Evolutionary conservation across 2,797 vertebrate genomes (phyloP), one percentile per base, ranked within the genome.

Genomic region (Cheirogaleus major): DNA sequence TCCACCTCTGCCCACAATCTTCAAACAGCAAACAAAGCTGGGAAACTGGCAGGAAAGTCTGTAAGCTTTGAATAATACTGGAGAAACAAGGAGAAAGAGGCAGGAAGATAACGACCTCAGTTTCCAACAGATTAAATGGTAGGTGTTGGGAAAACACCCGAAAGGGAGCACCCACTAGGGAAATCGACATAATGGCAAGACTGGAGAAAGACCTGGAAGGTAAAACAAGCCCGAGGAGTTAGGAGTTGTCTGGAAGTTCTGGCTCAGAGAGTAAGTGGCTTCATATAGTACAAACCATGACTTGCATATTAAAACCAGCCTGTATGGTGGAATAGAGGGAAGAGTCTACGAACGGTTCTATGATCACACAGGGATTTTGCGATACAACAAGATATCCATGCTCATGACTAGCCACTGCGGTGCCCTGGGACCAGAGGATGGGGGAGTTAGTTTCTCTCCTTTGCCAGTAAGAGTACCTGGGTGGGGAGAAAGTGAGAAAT

Each of bases 191-290:
- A 3, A 15, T 3, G 35, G 20, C 0, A 22, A 15, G 55, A 2
- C 0, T 2, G 7, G 41, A 65, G 38, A 7, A 2, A 4, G 48
- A 0, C 7, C 0, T 30, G 0, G 7, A 5, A 30, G 18, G 20
- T 27, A 9, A 35, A 20, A 22, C 38, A 9, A 9, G n/a, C 14
- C 0, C 0, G 0, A 1, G 0, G 27, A 30, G 48, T 0, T 0
- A 41, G 43, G 38, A 43, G 79, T 4, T 22, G 0, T 32, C 27
- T 1, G 23, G 14, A 32, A 65, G 61, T n/a, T 25, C 15, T 14
- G 27, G 6, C 0, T 10, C 10, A 0, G 38, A 72, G n/a, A 72
- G 25, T 7, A 15, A 14, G 18, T 7, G 13, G 81, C 20, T 35
- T 67, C 43, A 23, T 0, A 59, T 0, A 48, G 14, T 14, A 5